Conservation (phyloP, 30 jellyfish, hydroid and myxozoan species). For the Hydractinia symbiolongicarpus region DNA sequence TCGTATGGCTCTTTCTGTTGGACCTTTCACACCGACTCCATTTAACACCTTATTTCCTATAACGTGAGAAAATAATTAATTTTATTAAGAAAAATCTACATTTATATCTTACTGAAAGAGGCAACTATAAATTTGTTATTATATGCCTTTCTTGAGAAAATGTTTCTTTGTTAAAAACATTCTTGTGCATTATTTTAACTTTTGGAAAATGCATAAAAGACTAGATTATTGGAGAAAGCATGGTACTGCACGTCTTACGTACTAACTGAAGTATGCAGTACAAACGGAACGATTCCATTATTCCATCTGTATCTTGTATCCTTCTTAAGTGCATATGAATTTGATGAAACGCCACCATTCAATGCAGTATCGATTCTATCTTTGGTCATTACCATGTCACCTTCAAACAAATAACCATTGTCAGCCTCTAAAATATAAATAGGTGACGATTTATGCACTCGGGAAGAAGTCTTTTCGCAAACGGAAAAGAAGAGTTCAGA, state of each 20-base stretch:
- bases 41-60: constrained; percentile 63
- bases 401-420: constrained; percentile 74
- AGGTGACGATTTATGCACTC: no score
- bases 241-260: constrained; percentile 18
- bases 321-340: constrained; percentile 46
- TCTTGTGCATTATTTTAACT: no score
- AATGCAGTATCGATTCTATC: constrained; percentile 54
- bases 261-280: constrained; percentile 62
- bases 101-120: neutral
- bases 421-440: constrained; percentile 31
- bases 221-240: no score
- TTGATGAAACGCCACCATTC: constrained; percentile 38
- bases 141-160: neutral
- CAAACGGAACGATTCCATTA: constrained; percentile 64
- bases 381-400: constrained; percentile 81
- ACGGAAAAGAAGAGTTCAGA: no score
- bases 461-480: no score
- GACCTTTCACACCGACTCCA: constrained; percentile 65
- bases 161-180: no score
- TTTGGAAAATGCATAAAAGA: no score
- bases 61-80: neutral
- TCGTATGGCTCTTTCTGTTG: constrained; percentile 69
- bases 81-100: neutral
- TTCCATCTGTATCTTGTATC: constrained; percentile 57
- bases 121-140: neutral